These are phyloP conservation scores for Hoplostethus atlanticus DNA, from an alignment of 2,797 vertebrate genomes.

Conservation along the genomic window DNA sequence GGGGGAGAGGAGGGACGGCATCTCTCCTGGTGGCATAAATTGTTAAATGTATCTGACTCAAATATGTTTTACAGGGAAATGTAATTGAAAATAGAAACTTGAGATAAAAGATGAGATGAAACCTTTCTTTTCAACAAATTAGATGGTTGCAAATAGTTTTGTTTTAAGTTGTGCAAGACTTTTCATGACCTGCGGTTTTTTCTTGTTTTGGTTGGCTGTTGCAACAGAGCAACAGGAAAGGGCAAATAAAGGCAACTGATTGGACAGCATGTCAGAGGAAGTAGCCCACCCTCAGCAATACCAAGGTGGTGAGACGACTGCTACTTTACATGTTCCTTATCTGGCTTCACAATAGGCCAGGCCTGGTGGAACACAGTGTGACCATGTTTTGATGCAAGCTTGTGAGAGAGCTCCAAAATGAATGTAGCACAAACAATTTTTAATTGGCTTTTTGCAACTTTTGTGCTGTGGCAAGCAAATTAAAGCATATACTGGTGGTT, in stretches of 20 bases:
- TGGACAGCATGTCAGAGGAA: background rate
- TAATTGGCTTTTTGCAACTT: too few relatives aligned
- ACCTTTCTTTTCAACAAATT: too few relatives aligned
- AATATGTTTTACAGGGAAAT: background rate
- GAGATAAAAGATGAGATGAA: too few relatives aligned
- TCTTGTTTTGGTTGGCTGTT: background rate
- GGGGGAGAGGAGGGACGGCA: background rate
- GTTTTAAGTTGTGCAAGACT: background rate
- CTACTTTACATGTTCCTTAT: background rate
- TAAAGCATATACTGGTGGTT: too few relatives aligned
- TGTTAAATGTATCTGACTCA: background rate
- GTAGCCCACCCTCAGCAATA: background rate
- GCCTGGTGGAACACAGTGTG: background rate
- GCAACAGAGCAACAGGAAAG: slow-evolving; percentile 1
- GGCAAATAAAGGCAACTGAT: background rate
- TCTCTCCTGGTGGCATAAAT: background rate
- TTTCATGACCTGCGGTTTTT: background rate
- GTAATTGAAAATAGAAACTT: too few relatives aligned
- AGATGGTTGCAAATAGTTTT: background rate
- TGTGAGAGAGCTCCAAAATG: background rate
- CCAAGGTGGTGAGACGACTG: background rate
- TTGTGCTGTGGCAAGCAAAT: too few relatives aligned
- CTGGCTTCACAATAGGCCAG: background rate
- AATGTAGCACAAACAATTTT: background rate
- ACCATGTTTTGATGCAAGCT: background rate